Percentiles rank a stretch among this genome's conserved stretches.
phyloP scores from a whole-genome alignment of 1,140 invertebrate species.

The Diorhabda carinulata region DNA sequence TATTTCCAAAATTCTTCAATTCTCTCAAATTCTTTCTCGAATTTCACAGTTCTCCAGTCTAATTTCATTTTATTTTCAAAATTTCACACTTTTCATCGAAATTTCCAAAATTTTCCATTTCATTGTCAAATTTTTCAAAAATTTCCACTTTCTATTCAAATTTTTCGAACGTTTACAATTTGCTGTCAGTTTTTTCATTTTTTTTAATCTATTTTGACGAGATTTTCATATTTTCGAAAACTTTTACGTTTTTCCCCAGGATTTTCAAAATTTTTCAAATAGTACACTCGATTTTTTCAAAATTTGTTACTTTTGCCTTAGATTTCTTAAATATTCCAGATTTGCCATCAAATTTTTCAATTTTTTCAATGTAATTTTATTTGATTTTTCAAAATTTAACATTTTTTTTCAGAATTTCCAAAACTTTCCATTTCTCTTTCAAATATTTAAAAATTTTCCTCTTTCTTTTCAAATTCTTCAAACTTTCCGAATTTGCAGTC shows the following conservation, averaged over 20 bases:
- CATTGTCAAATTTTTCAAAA: conserved; percentile 15
- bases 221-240: background rate
- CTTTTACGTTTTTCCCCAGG: background rate
- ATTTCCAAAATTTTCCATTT: conserved; percentile 1
- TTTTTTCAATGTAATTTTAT: too few relatives aligned
- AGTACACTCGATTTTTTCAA: conserved; percentile 16
- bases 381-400: background rate
- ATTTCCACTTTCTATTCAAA: conserved; percentile 10
- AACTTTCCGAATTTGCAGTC: too few relatives aligned
- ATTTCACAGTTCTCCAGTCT: too few relatives aligned
- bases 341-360: too few relatives aligned
- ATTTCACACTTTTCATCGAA: background rate
- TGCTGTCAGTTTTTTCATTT: too few relatives aligned
- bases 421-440: conserved; percentile 16
- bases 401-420: background rate
- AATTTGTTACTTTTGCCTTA: too few relatives aligned
- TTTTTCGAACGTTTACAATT: too few relatives aligned
- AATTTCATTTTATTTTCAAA: background rate
- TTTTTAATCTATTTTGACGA: background rate
- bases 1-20: background rate
- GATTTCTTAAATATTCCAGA: too few relatives aligned
- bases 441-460: background rate
- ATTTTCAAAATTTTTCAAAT: background rate
- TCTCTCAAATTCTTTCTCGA: conserved; percentile 4
- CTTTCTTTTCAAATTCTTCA: too few relatives aligned